Evolutionary conservation across 2,888 invertebrate genomes (phyloP), one percentile per base, ranked within the genome.

Genomic region (Polyommatus iphigenia): DNA sequence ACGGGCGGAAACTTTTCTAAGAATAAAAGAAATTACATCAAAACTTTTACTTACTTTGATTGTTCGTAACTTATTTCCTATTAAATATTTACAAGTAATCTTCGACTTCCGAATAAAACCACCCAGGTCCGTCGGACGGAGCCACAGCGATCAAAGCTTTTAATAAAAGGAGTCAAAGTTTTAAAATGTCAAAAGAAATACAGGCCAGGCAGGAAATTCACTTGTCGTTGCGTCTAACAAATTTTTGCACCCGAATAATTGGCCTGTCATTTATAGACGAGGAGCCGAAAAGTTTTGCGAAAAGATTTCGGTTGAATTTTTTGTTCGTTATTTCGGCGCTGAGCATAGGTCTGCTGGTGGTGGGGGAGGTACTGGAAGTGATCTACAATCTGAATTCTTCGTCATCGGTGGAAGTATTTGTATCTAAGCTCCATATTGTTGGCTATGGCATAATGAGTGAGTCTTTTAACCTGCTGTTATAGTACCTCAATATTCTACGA

Each of bases 361-460:
- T 82, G 3, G 87, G 88, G 2, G 87, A 91, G 82, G 82, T 90
- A 15, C 84, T 85, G 2, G 88, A 86, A 78, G 86, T 89, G n/a
- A 82, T 82, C 6, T 82, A 83, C 0, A 84, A 89, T 78, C 81
- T 88, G 78, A 76, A 85, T 2, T 83, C 84, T 13, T 84, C 86
- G 0, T 84, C 87, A 0, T 87, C 88, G 0, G 84, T 91, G 6
- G 90, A 87, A 67, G 88, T 88, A 71, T 87, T 90, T 76, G 85
- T 91, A 20, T 85, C 87, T 2, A 86, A 89, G 78, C 83, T 91
- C 79, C 91, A 91, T 79, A 88, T 90, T 78, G 87, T 88, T 46
- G 91, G 91, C 32, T 91, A 91, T 75, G 91, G 88, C 76, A 85
- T 85, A 10, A 88, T 91, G 87, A 90, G 91, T 91, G 81, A 87